phyloP scores from a whole-genome alignment of 1,140 invertebrate genomes.

The Phymorhynchus buccinoides region DNA sequence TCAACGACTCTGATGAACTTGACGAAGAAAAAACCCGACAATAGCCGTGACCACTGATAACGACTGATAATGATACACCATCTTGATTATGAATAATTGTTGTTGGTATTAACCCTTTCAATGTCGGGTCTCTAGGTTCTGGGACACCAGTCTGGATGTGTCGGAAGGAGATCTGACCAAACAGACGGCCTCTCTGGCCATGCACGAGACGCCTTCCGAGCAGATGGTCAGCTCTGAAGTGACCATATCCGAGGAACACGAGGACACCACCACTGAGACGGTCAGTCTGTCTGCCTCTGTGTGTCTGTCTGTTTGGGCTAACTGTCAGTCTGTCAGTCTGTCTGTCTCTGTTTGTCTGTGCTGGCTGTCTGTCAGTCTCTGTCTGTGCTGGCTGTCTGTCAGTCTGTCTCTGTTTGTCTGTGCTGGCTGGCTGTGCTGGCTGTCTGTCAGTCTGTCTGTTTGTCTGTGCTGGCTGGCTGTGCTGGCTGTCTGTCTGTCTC shows the following conservation, averaged over 20 bases:
- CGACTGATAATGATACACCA: no score
- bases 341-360: no score
- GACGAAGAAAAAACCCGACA: no score
- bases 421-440: not conserved
- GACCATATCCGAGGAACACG: slow-evolving; percentile 52
- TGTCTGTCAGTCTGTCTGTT: not conserved
- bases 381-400: no score
- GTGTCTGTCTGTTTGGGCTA: no score
- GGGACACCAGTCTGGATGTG: slow-evolving; percentile 63
- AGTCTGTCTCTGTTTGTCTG: not conserved
- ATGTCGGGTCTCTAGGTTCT: no score
- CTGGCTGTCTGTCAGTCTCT: no score
- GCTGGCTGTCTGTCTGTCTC: not conserved
- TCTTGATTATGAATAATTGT: no score
- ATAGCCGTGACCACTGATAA: no score
- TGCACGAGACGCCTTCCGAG: slow-evolving; percentile 60
- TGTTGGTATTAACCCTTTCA: no score
- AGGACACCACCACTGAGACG: slow-evolving; percentile 52
- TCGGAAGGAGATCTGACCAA: slow-evolving; percentile 45
- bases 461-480: no score
- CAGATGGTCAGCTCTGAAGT: slow-evolving; percentile 52
- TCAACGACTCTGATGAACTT: no score
- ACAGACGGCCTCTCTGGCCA: slow-evolving; percentile 51
- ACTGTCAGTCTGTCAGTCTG: not conserved
- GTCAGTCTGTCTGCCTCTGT: slow-evolving; percentile 14